Evolutionary conservation across 2,797 vertebrate species (phyloP), one percentile per base, ranked within the genome.

Genomic region (Oophaga sylvatica): DNA sequence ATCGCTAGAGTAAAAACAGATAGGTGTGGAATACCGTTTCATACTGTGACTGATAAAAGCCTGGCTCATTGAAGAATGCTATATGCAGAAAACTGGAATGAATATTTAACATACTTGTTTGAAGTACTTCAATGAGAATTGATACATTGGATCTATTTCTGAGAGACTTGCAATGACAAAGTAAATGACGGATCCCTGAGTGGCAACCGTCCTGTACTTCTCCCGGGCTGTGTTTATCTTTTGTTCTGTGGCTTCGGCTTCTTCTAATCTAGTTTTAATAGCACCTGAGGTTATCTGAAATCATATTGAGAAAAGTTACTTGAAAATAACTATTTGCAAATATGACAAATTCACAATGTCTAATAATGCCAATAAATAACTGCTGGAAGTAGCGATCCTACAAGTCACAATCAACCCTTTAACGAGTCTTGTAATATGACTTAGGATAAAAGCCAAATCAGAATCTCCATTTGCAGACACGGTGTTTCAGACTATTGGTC

Each of bases 71-170:
- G 86, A 3, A 63, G 57, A 59, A 81, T n/a, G 20, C 11, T 81
- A 9, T 86, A 62, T 80, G 87, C 53, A 70, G 7, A 11, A 1
- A 3, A 29, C 26, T 57, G 59, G 35, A 19, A 84, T 84, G 76
- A 67, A 80, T 80, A 60, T 78, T 77, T 48, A 81, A 68, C 71
- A 89, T 88, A 95, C 91, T 90, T 97, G 94, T 90, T 97, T 97
- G 92, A 97, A 97, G 91, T 96, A 97, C 87, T 98, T 97, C 53
- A 97, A 91, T 22, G 96, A 96, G 90, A 96, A 97, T 81, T 96
- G 96, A 91, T 97, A 96, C 95, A 96, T 96, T 1, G 94, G 94
- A 90, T 97, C 96, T 45, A 96, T 96, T 91, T 97, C 96, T 0
- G 96, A 95, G 31, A 97, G 94, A 90, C 94, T 95, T 85, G 95